Evolutionary conservation across 2,797 vertebrate genomes (phyloP), one percentile per base, ranked within the genome.

Genomic region (Pseudochirops corinnae): DNA sequence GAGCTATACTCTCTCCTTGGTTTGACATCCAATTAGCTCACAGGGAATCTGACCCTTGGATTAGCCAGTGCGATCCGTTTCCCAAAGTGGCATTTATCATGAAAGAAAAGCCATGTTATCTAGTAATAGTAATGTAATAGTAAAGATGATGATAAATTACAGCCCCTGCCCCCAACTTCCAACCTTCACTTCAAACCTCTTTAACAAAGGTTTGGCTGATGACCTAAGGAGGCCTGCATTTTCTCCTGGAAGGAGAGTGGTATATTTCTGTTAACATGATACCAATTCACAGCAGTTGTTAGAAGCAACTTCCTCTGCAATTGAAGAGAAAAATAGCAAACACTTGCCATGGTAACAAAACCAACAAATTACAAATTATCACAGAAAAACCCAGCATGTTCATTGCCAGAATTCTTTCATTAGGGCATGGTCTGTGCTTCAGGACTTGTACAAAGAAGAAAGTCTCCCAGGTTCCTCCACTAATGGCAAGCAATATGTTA

Each of bases 301-400:
- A 26, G 91, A 62, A 94, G 21, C 16, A 26, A 74, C 94, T 96
- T 67, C 9, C 26, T 92, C 92, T 93, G 93, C 94, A 96, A 9
- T 0, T 2, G 87, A 31, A 62, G 46, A 55, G 1, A n/a, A 26
- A 33, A 4, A n/a, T 87, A 50, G 57, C 92, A 94, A 94, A 91
- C 7, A 90, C 94, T 97, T 96, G 1, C 95, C 97, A 62, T 62
- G 95, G 95, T 93, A 97, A 87, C 90, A 33, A 26, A n/a, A 4
- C 3, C 93, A 60, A 5, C 3, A n/a, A 10, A 0, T 91, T 92
- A 91, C 82, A 93, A 92, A 94, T 96, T 96, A 93, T 53, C 92
- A 93, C 90, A 94, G 0, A 11, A 92, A 46, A 53, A 0, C 0
- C 0, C 93, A 95, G 11, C 82, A 74, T 95, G 56, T 95, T 94